Conservation (phyloP, 2,113 vertebrate species). For the Piprites chloris region DNA sequence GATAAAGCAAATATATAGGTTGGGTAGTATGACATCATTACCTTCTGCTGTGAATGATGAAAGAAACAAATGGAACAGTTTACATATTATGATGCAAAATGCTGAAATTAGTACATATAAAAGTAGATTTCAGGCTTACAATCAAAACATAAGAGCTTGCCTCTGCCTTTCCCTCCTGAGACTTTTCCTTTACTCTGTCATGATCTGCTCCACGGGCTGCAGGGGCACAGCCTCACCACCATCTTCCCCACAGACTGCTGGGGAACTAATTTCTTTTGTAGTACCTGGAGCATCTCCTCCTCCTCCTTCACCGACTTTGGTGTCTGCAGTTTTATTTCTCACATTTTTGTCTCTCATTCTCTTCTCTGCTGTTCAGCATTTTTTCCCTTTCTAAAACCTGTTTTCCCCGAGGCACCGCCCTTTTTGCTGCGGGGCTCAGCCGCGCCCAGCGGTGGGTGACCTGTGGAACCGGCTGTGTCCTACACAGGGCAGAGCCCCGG, state of each 20-base stretch:
- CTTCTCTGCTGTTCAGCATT: neutral
- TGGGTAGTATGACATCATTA: neutral
- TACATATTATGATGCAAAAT: neutral
- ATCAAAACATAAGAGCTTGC: neutral
- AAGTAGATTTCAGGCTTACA: neutral
- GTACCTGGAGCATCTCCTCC: neutral
- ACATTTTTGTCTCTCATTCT: neutral
- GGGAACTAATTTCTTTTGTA: neutral
- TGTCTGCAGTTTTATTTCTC: neutral
- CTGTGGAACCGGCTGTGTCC: rapidly evolving
- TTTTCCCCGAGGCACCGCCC: rapidly evolving
- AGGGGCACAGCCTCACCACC: rapidly evolving
- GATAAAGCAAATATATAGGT: neutral
- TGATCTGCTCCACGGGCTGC: rapidly evolving
- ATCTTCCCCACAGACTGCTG: rapidly evolving
- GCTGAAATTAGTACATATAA: neutral
- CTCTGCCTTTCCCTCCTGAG: neutral
- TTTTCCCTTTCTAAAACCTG: neutral
- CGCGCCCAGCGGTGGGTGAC: rapidly evolving
- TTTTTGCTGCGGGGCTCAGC: rapidly evolving
- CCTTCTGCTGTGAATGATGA: neutral
- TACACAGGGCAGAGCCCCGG: rapidly evolving
- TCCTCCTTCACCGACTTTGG: neutral
- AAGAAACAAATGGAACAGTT: neutral
- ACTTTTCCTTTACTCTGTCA: neutral